phyloP scores from a whole-genome alignment of 2,888 invertebrate genomes.

The Diadegma fenestrale region DNA sequence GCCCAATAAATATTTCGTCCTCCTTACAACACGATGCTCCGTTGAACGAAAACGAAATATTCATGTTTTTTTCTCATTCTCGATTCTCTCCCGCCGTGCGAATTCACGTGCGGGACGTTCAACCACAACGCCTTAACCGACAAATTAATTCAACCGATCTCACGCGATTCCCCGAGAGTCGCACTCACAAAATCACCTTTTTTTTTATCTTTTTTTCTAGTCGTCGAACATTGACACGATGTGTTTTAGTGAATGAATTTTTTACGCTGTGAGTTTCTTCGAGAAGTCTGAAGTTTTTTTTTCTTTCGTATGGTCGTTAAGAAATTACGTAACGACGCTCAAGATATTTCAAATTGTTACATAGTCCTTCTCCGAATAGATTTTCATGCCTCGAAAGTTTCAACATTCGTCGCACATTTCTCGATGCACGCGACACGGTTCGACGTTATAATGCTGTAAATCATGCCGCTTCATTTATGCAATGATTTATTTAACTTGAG shows the following conservation, averaged over 20 bases:
- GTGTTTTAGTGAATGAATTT: conserved; percentile 29
- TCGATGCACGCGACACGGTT: background rate
- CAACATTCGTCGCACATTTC: background rate
- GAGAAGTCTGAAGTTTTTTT: background rate
- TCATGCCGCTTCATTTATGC: background rate
- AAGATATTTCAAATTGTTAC: background rate
- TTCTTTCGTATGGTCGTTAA: background rate
- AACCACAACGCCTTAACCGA: conserved; percentile 47
- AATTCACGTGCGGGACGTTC: conserved; percentile 45
- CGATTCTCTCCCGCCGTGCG: conserved; percentile 41
- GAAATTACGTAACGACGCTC: background rate
- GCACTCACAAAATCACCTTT: conserved; percentile 6
- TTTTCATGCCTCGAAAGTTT: background rate
- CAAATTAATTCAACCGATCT: conserved; percentile 63
- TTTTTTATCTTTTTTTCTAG: background rate
- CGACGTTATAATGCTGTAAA: background rate
- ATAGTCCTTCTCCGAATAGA: background rate
- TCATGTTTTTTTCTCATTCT: conserved; percentile 26
- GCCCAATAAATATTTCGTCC: conserved; percentile 74
- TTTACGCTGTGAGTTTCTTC: background rate
- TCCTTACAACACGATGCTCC: conserved; percentile 57
- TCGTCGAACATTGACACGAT: conserved; percentile 30
- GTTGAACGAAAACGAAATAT: conserved; percentile 57
- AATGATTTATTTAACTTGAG: background rate
- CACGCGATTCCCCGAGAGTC: conserved; percentile 25